Base-by-base conservation (phyloP, 2,113 vertebrate species). In the Bufo bufo region DNA sequence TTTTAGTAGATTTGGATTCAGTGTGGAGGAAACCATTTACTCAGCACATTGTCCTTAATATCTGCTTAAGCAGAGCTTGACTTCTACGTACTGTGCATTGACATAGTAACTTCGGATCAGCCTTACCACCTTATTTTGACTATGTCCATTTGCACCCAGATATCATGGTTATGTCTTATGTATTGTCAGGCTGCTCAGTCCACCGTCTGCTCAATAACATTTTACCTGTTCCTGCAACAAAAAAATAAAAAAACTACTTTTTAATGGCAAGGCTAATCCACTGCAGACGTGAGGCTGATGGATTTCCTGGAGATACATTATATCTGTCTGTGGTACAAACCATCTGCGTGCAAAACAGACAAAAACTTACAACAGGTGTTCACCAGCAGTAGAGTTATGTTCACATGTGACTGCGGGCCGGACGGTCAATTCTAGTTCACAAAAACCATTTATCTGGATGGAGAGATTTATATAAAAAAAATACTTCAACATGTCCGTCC, bases 321-420 rank as follows among this genome's bases (percentile, higher is more conserved):
- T 93, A 92, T 93, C 92, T 91, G 80, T 89, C 87, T 92, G 90
- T 86, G 52, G 89, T 89, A 90, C 6, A 90, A 91, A 91, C 92
- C 92, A 90, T 86, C 89, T 69, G 61, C 61, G 90, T 92, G 92
- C 90, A 90, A 16, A 72, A 90, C 89, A 90, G 93, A 91, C 91
- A 92, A 90, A 93, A 91, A 93, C 94, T 94, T 93, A 93, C 90
- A 92, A 91, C 91, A 93, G 93, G 93, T 94, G 93, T 94, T 94
- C 92, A 93, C 92, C 93, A 93, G 93, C 91, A 91, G 91, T 93
- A 95, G 93, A 84, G 94, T 93, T 89, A 90, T 93, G 92, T 92
- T 91, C 93, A 93, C 92, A 93, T 94, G 92, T 92, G 92, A 92
- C 93, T 92, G 92, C 90, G 93, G 94, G 91, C 85, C 86, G 89